Evolutionary conservation across 2,113 vertebrate genomes (phyloP).

Genomic region (Sakesphorus luctuosus): DNA sequence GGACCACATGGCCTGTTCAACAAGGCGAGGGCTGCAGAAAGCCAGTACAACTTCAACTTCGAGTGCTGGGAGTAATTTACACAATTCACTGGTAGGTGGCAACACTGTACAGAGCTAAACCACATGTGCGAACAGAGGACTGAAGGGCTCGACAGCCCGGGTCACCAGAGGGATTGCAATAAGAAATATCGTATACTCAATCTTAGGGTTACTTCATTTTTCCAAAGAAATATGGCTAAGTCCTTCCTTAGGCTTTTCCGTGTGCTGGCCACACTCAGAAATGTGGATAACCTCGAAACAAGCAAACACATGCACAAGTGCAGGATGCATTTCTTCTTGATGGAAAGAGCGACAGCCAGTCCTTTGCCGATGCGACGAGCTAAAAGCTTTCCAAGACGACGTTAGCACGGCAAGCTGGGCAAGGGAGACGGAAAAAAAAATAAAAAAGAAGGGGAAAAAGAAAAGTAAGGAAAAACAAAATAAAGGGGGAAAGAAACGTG

Average conservation of each 20-base stretch:
- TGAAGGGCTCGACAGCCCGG: neutral
- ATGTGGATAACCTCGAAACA: neutral
- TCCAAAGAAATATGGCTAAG: too few relatives aligned
- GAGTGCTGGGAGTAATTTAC: neutral
- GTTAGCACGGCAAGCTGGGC: neutral
- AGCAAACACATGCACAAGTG: neutral
- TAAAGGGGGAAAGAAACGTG: accelerated
- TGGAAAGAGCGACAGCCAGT: too few relatives aligned
- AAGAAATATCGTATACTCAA: neutral
- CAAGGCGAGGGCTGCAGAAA: neutral
- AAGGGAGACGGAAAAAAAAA: accelerated
- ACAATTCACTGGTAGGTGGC: conserved; percentile 23
- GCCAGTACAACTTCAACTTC: neutral
- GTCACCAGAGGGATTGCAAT: neutral
- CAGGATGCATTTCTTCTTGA: neutral
- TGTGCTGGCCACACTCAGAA: neutral
- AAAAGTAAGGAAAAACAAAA: neutral
- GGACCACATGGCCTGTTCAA: neutral
- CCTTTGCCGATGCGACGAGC: neutral
- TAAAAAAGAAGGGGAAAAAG: accelerated
- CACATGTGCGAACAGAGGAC: neutral
- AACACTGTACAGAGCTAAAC: neutral
- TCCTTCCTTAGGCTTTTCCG: neutral
- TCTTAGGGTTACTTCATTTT: neutral
- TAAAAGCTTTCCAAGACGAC: neutral